phyloP scores from a whole-genome alignment of 2,888 invertebrate species.

The Platycheirus albimanus region DNA sequence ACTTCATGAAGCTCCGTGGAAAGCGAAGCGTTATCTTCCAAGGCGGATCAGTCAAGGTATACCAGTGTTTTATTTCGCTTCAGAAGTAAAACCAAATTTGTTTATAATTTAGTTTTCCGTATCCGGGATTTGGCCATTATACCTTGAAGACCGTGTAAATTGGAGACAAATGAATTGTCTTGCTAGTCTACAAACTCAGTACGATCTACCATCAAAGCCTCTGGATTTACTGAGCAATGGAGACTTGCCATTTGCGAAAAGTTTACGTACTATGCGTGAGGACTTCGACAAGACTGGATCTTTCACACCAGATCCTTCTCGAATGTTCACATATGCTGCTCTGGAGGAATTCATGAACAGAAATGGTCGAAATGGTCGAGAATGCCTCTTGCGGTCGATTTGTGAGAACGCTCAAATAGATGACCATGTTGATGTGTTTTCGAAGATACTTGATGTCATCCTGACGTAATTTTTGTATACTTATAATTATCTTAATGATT shows the following conservation, averaged over 20 bases:
- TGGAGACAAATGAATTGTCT: slow-evolving; percentile 79
- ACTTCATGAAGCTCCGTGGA: slow-evolving; percentile 67
- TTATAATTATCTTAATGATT: too few species aligned
- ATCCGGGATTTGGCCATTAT: slow-evolving; percentile 77
- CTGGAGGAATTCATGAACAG: slow-evolving; percentile 79
- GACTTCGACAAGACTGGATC: slow-evolving; percentile 74
- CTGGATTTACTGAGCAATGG: slow-evolving; percentile 80
- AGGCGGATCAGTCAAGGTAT: slow-evolving; percentile 76
- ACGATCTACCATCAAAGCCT: slow-evolving; percentile 78
- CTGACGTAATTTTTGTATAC: slow-evolving; percentile 77
- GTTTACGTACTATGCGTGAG: slow-evolving; percentile 7
- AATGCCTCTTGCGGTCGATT: slow-evolving; percentile 79
- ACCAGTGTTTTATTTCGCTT: background rate
- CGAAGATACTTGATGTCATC: slow-evolving; percentile 77
- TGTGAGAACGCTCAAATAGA: slow-evolving; percentile 80
- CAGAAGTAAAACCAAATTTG: background rate
- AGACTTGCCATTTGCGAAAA: slow-evolving; percentile 70
- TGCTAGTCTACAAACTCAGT: slow-evolving; percentile 78
- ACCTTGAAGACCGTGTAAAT: slow-evolving; percentile 77
- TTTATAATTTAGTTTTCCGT: slow-evolving; percentile 72
- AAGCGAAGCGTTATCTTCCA: slow-evolving; percentile 76
- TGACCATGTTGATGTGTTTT: slow-evolving; percentile 38
- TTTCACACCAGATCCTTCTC: slow-evolving; percentile 77
- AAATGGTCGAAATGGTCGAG: slow-evolving; percentile 75
- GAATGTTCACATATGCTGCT: slow-evolving; percentile 78